Percentiles rank a stretch among this genome's conserved stretches.
Conservation (phyloP, 2,113 vertebrate species). For the Mirounga angustirostris region DNA sequence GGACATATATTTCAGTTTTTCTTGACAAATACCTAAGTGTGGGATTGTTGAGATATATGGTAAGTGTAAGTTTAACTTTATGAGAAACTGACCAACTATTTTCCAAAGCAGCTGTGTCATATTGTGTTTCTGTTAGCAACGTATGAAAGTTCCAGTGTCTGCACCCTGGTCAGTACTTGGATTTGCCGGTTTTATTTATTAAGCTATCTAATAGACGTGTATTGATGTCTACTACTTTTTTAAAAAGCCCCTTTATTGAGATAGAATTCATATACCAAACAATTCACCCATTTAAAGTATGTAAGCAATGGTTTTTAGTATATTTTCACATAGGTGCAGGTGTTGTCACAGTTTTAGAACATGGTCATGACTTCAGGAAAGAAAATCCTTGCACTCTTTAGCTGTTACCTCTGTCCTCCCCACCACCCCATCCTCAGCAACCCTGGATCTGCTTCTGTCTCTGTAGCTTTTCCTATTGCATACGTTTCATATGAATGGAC, state of each 20-base stretch:
- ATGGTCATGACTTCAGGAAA: background rate
- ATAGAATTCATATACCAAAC: background rate
- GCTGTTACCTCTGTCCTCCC: background rate
- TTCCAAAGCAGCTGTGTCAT: background rate
- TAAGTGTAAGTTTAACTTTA: background rate
- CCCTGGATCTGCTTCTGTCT: background rate
- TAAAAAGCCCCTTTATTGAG: background rate
- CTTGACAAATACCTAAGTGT: background rate
- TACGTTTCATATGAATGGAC: background rate
- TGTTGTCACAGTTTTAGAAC: background rate
- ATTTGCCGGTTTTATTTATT: constrained; percentile 34
- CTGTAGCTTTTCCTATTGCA: background rate
- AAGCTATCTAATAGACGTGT: background rate
- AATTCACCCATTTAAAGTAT: background rate
- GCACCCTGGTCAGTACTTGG: background rate
- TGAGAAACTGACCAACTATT: background rate
- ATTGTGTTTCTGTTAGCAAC: background rate
- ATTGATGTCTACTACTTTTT: background rate
- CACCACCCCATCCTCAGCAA: background rate
- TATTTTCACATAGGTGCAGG: background rate
- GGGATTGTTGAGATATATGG: background rate
- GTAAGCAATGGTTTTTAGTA: background rate
- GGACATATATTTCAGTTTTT: background rate
- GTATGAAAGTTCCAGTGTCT: background rate
- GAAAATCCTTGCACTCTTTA: background rate